Evolutionary conservation across 2,797 vertebrate genomes (phyloP), one percentile per base, ranked within the genome.

Genomic region (Orientallactaga sibirica): DNA sequence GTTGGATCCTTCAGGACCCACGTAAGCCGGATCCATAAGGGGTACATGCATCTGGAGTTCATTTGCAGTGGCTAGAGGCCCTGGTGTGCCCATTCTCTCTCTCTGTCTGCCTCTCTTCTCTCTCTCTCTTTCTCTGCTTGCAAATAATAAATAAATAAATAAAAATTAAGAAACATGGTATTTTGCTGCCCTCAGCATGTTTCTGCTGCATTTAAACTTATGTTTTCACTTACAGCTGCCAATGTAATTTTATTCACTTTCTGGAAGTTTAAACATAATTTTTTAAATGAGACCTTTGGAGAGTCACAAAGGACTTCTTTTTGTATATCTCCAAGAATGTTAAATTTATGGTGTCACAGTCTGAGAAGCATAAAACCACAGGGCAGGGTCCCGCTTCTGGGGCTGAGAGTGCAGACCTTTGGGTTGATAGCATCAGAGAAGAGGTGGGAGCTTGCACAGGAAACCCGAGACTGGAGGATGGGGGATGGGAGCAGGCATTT

Each of bases 351-450:
- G 20, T 7, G 1, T 33, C 66, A 29, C 15, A 55, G 11, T 37
- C 48, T 88, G 76, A 88, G 73, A 73, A 92, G 18, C 43, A 61
- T 91, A 81, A 95, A 77, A 52, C 74, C 29, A 77, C 19, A 75
- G 41, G 87, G 29, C 25, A 86, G 90, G 18, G n/a, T 19, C 41
- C 20, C 3, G 10, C 43, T 64, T 24, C 41, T 86, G 80, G 94
- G 24, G 27, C 29, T 33, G 48, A 29, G 12, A 11, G 25, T 67
- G 3, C 9, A 37, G 7, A 76, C 55, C 55, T 68, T 86, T 24
- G 33, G 16, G 7, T 20, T 20, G n/a, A 24, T 27, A 62, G 22
- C 9, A 43, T 88, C 52, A 85, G 66, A 71, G 48, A 52, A 78
- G 71, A 86, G n/a, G 24, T 62, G 68, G 55, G 37, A 29, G 74